A percentile compares a stretch with the other conserved stretches of the same genome.
These are phyloP conservation scores for Parthenolecanium corni DNA, from an alignment of 2,888 invertebrate genomes.

Conservation along the genomic window DNA sequence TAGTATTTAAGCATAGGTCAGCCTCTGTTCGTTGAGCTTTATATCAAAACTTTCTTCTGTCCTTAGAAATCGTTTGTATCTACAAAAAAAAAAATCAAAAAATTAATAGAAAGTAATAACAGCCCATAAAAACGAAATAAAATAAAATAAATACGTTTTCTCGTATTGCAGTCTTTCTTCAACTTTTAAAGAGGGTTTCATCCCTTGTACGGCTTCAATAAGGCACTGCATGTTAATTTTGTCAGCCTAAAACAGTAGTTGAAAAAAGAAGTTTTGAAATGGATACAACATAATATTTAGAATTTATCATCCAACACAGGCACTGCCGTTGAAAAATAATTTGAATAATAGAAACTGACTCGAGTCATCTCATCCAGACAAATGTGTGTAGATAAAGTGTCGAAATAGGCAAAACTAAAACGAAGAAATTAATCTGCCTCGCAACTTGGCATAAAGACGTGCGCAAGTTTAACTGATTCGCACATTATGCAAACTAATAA, in stretches of 20 bases:
- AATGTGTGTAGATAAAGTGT: slow-evolving; percentile 1
- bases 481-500: slow-evolving; percentile 19
- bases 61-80: not conserved
- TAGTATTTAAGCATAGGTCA: too few relatives aligned
- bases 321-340: not conserved
- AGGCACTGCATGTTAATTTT: slow-evolving; percentile 51
- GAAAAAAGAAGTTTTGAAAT: not conserved
- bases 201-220: slow-evolving; percentile 51
- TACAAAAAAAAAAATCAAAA: not conserved
- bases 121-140: not conserved
- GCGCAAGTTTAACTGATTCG: slow-evolving; percentile 1
- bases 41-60: slow-evolving; percentile 2
- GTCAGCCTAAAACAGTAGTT: slow-evolving; percentile 16
- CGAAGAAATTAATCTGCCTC: slow-evolving; percentile 7
- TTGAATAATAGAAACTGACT: not conserved
- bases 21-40: not conserved
- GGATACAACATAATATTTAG: too few relatives aligned
- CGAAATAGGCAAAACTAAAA: not conserved
- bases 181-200: slow-evolving; percentile 62
- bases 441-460: not conserved
- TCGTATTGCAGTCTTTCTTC: slow-evolving; percentile 61
- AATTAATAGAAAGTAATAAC: not conserved
- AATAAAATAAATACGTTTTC: slow-evolving; percentile 52
- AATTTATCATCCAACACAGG: too few relatives aligned
- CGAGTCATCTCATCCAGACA: not conserved